Evolutionary conservation across 2,113 vertebrate species (phyloP), one percentile per base, ranked within the genome.

Genomic region (Eonycteris spelaea): DNA sequence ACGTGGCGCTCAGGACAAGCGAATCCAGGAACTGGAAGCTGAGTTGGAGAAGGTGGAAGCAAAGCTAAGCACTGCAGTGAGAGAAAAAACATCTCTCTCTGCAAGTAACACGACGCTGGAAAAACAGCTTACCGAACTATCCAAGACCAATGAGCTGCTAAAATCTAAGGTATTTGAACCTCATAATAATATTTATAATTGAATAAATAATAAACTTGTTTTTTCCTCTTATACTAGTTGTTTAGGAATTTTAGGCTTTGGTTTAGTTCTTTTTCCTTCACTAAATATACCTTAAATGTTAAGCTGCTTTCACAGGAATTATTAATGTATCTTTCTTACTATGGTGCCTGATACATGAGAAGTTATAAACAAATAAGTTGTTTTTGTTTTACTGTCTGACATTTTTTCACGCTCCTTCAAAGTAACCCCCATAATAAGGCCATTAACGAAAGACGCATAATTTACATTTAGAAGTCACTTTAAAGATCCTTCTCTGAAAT

Each of bases 151-250:
- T 21, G 99, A 99, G 77, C 98, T 99, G 7, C 98, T 99, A 0
- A 99, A 99, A 97, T 99, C 99, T 88, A 99, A 99, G 99, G 99
- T 99, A 98, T 67, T 68, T 30, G 65, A 79, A 40, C 68, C 63
- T 79, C 51, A 5, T 12, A 18, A 51, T 24, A 53, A 11, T 51
- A n/a, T 45, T 85, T 89, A 85, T 3, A 55, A 24, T 9, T 84
- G 33, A 84, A 61, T 73, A 95, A 59, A 73, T 67, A 78, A 45
- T 14, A 53, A 74, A 24, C 1, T 18, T 59, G 21, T 33, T 65
- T 85, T 92, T 90, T 74, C 59, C 80, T 77, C 6, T 19, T 57
- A 33, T 15, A 43, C 57, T 59, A 83, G 21, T 63, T 53, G 5
- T 77, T 71, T 48, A 45, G 48, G 18, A 80, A 74, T 40, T 74